These are phyloP conservation scores for Danio choprae DNA, from an alignment of 2,797 vertebrate genomes.

Conservation along the genomic window DNA sequence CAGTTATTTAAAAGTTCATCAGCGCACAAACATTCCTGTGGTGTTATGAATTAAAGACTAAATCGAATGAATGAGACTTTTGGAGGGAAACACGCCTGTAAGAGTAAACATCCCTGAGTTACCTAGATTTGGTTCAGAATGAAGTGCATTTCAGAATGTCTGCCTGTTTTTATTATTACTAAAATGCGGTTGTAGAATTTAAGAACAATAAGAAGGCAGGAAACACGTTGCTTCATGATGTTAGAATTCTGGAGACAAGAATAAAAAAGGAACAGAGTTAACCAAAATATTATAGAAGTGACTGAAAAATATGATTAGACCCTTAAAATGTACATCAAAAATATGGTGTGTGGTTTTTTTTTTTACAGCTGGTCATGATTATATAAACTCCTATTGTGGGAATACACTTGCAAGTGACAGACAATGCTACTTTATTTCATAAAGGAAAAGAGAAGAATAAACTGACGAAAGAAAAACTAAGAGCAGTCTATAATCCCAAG, in stretches of 20 bases:
- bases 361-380: constrained; percentile 1
- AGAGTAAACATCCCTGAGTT: constrained; percentile 78
- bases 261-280: not conserved
- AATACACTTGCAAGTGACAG: not conserved
- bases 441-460: not conserved
- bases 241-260: not conserved
- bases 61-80: constrained; percentile 5
- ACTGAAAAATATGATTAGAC: not conserved
- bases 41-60: constrained; percentile 61
- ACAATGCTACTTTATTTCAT: not conserved
- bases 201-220: not conserved
- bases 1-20: constrained; percentile 2
- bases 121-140: constrained; percentile 78
- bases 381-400: not conserved
- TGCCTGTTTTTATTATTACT: constrained; percentile 45
- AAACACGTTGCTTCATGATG: not conserved
- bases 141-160: constrained; percentile 68
- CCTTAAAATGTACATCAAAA: not conserved
- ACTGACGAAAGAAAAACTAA: not conserved
- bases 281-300: not conserved
- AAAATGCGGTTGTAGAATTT: constrained; percentile 12
- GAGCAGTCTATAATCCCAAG: not conserved
- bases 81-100: constrained; percentile 67
- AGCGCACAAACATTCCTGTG: constrained; percentile 18
- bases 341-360: not conserved